Base-by-base conservation (phyloP, 2,113 vertebrate species). In the Fregata magnificens region DNA sequence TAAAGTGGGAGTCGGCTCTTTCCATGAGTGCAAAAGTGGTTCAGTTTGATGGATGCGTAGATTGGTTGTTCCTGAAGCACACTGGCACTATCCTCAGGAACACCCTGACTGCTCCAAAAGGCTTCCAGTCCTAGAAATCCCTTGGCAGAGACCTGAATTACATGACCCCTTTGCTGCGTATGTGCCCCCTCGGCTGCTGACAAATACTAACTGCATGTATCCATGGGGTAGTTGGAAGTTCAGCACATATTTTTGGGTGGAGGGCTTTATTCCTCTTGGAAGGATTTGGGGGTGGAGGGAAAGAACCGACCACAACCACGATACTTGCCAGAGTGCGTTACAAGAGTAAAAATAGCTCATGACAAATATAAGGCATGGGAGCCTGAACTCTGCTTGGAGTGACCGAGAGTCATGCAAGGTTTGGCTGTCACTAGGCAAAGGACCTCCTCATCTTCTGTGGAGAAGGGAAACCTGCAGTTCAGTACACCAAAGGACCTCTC, bases 391-490 rank as follows among this genome's bases (percentile, higher is more conserved):
- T 61, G 61, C 40, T 71, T n/a, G 36, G 47, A 66, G 55, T 52
- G 32, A 65, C 55, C 0, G 0, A 38, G 20, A 56, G 38, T 38
- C 31, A 7, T 40, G 20, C 16, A 58, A 36, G 16, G 36, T 56
- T 84, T 77, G 77, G n/a, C 5, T 83, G 38, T 52, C 70, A 58
- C 25, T 34, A 53, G 26, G 34, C n/a, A 82, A 87, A 79, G 18
- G 29, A 66, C 20, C 16, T 69, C 21, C 12, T 9, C 6, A 24
- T 67, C 59, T 53, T 31, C 42, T 28, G 11, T 42, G 65, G 59
- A 82, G 47, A 52, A 31, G 13, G 63, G 26, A 78, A 84, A 70
- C 10, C 29, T 56, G 9, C 24, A 52, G 24, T 56, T 77, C 45
- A 76, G 26, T 10, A 70, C 18, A 93, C 5, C 36, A 73, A 82